phyloP scores from a whole-genome alignment of 2,888 invertebrate species.

The Chydorus sphaericus region DNA sequence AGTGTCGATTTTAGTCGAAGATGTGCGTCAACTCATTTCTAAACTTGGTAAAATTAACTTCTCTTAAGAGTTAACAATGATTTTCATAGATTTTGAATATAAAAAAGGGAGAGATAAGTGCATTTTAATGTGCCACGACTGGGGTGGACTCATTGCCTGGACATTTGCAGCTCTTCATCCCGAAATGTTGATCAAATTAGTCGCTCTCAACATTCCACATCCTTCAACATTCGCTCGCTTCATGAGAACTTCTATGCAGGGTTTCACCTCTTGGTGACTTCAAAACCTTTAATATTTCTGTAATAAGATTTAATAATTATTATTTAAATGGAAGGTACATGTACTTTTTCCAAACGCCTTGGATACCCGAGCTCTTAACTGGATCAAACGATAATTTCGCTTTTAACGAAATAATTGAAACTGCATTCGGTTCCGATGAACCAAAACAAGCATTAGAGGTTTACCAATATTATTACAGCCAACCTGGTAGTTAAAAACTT shows the following conservation, averaged over 20 bases:
- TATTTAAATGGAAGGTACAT: no score
- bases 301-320: no score
- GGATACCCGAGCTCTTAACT: slow-evolving; percentile 38
- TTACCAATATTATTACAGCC: slow-evolving; percentile 42
- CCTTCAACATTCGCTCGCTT: slow-evolving; percentile 32
- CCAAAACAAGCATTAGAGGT: slow-evolving; percentile 38
- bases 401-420: slow-evolving; percentile 27
- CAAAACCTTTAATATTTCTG: no score
- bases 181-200: slow-evolving; percentile 37
- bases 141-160: slow-evolving; percentile 48
- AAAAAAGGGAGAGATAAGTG: slow-evolving; percentile 22
- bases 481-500: no score
- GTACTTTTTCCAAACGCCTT: slow-evolving; percentile 39
- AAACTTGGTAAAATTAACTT: slow-evolving; percentile 41
- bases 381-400: slow-evolving; percentile 31
- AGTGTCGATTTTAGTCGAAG: slow-evolving; percentile 42
- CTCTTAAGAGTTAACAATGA: no score
- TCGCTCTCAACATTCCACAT: slow-evolving; percentile 41
- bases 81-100: no score
- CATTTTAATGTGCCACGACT: slow-evolving; percentile 48
- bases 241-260: slow-evolving; percentile 32
- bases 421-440: neutral
- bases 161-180: slow-evolving; percentile 38
- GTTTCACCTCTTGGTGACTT: slow-evolving; percentile 36
- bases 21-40: slow-evolving; percentile 46